These are phyloP conservation scores for Ploceus nigricollis DNA, from an alignment of 2,113 vertebrate genomes.

Conservation along the genomic window DNA sequence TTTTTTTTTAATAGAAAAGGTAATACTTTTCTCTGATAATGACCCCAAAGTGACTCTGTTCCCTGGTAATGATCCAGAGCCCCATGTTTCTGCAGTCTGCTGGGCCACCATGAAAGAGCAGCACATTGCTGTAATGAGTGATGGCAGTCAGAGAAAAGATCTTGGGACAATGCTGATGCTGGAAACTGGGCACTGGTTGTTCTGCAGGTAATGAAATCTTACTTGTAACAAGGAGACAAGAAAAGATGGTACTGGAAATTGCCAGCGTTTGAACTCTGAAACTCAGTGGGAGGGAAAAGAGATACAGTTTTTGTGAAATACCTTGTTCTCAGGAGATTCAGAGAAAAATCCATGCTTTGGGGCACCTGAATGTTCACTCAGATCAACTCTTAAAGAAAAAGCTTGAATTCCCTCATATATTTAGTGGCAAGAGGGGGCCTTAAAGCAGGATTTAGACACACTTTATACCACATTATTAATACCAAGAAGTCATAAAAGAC, in stretches of 20 bases:
- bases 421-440: neutral
- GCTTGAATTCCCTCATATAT: conserved; percentile 11
- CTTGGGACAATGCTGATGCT: neutral
- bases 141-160: neutral
- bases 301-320: conserved; percentile 42
- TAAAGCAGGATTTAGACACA: conserved; percentile 41
- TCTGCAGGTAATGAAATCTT: conserved; percentile 7
- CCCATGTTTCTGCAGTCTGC: neutral
- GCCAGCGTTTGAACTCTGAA: conserved; percentile 46
- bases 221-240: conserved; percentile 19
- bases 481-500: conserved; percentile 41
- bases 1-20: no score
- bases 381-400: conserved; percentile 2
- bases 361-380: neutral
- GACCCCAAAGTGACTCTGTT: conserved; percentile 37
- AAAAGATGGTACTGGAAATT: conserved; percentile 43
- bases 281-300: conserved; percentile 60
- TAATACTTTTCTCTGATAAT: conserved; percentile 15
- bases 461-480: conserved; percentile 35
- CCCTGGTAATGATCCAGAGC: conserved; percentile 33
- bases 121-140: conserved; percentile 2
- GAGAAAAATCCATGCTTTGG: conserved; percentile 8
- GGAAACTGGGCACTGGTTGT: neutral
- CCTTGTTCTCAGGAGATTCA: conserved; percentile 7
- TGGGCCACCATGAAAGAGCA: conserved; percentile 12